Base-by-base conservation (phyloP, 2,113 vertebrate species). In the Entomyzon cyanotis region DNA sequence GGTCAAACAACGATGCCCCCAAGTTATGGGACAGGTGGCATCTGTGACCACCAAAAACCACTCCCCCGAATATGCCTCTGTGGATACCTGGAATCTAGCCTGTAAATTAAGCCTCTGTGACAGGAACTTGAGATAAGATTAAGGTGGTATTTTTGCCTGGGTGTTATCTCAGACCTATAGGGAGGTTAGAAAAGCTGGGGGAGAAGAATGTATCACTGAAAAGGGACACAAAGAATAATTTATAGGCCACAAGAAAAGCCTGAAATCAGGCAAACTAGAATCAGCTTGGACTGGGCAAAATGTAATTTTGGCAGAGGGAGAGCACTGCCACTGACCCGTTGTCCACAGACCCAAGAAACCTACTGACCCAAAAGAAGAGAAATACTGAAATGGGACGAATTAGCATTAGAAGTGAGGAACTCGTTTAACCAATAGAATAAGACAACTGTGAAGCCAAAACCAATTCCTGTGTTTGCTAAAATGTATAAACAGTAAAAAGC, bases 31-130 rank as follows among this genome's bases (percentile, higher is more conserved):
- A 33, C 17, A 53, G 41, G 20, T 35, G 35, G 4, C 8, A 8
- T 11, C 41, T 69, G 21, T 67, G 46, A 12, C 30, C 11, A 42
- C 2, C 25, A 62, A 1, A 28, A 46, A 4, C n/a, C 47, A 42
- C 10, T 6, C 10, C 11, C 13, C 18, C 1, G 1, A 7, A 47
- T 4, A 35, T 13, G 2, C 7, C 13, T 47, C 47, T 41, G 33
- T 35, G 56, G 28, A 25, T 30, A n/a, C 15, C 41, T 41, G 41
- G 49, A 63, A 25, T 5, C 11, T 41, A 47, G 49, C 47, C 41
- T 49, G 9, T 49, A 35, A 71, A 1, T 63, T 63, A 70, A 41
- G 11, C 13, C 7, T 41, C 41, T 0, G 0, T 22, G 23, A 25
- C 7, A 47, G 35, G 20, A 53, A 22, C 2, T 12, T 55, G 21